Evolutionary conservation across 2,113 vertebrate genomes (phyloP), one percentile per base, ranked within the genome.

Genomic region (Vanacampus margaritifer): DNA sequence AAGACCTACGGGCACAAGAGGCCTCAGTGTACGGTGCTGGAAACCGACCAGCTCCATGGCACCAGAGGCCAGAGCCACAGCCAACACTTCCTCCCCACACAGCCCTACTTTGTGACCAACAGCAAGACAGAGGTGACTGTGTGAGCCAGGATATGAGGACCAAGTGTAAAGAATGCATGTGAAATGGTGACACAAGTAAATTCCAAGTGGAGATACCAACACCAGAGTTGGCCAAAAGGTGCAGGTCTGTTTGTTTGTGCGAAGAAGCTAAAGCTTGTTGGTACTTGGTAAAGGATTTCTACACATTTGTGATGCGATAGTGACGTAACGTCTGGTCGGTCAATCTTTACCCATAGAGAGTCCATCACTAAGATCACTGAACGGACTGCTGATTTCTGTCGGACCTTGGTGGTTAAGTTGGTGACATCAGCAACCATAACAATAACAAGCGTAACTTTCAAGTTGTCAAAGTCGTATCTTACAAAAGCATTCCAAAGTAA

Each of bases 101-200:
- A 98, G 92, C 96, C 95, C 83, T 98, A 98, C 90, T 99, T 96
- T 91, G 95, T 99, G 85, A 99, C 96, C 89, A 99, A 98, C 93
- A 99, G 97, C 93, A 98, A 99, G 92, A 99, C 97, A 73, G 97
- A 99, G 89, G 97, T 99, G 92, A 99, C 97, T 90, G 97, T 99
- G 90, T 99, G 92, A 97, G 80, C 93, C 76, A 70, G 66, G 64
- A 67, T 50, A 72, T 72, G 65, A 39, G 16, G 64, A 65, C 35
- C 36, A 46, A 61, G 58, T 51, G 67, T 35, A 77, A 69, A 74
- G 74, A 74, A 79, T 72, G 79, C 72, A 71, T 72, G 73, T 46
- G 71, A 74, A 69, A 58, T 57, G 71, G 70, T 58, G 76, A 78
- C 70, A 66, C 43, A 67, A 74, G 72, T 68, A 59, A 82, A 76